Conservation (phyloP, 1,140 invertebrate species). For the Varroa destructor region DNA sequence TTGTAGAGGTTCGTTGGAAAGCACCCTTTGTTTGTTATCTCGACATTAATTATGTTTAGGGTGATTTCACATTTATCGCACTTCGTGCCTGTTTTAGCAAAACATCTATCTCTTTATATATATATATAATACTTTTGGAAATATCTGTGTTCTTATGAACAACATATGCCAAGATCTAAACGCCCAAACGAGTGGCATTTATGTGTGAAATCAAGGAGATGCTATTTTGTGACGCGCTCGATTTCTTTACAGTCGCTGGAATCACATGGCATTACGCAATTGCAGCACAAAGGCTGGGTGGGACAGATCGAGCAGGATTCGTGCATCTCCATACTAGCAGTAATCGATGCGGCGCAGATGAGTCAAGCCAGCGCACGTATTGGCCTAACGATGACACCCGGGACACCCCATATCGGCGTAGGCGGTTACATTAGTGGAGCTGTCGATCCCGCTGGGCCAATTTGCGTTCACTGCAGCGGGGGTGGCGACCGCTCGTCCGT, state of each 20-base stretch:
- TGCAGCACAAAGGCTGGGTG: conserved; percentile 77
- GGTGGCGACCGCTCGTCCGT: conserved; percentile 74
- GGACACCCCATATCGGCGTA: too few species aligned
- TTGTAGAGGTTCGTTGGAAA: conserved; percentile 31
- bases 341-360: conserved; percentile 25
- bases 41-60: too few species aligned
- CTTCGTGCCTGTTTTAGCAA: too few species aligned
- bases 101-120: too few species aligned
- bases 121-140: too few species aligned
- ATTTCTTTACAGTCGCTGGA: conserved; percentile 48
- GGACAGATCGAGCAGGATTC: conserved; percentile 40
- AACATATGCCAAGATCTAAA: too few species aligned
- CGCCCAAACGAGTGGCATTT: too few species aligned
- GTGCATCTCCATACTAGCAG: conserved; percentile 22
- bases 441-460: conserved; percentile 29
- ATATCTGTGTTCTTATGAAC: too few species aligned
- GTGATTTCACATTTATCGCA: too few species aligned
- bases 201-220: too few species aligned
- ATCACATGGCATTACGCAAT: conserved; percentile 58
- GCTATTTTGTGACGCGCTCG: too few species aligned
- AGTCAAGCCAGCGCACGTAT: conserved; percentile 3
- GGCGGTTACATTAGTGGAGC: background rate
- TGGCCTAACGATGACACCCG: background rate
- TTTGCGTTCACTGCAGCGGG: conserved; percentile 43
- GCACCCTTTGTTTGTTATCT: too few species aligned